phyloP scores from a whole-genome alignment of 2,888 invertebrate species.

The Epinotia bilunana region DNA sequence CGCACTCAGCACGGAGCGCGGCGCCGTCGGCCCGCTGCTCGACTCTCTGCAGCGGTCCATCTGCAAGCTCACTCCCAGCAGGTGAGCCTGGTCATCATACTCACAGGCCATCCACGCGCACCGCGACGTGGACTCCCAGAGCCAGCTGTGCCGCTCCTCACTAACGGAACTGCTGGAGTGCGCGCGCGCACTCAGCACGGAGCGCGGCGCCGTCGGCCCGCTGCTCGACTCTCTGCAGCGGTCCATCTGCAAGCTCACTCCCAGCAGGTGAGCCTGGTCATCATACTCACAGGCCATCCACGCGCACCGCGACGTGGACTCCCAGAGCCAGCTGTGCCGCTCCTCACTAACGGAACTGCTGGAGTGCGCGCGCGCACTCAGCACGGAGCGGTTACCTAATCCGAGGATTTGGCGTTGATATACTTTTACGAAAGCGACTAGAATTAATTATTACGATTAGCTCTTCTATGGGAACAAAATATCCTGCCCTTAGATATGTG shows the following conservation, averaged over 20 bases:
- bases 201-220: slow-evolving; percentile 95
- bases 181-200: slow-evolving; percentile 92
- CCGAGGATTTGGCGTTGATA: no score
- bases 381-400: no score
- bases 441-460: no score
- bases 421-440: no score
- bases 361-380: no score
- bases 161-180: slow-evolving; percentile 91
- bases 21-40: slow-evolving; percentile 94
- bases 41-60: slow-evolving; percentile 97
- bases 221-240: slow-evolving; percentile 96
- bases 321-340: no score
- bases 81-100: slow-evolving; percentile 61
- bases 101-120: slow-evolving; percentile 91
- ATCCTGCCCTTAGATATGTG: no score
- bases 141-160: slow-evolving; percentile 90
- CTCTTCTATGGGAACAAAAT: no score
- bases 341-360: no score
- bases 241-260: slow-evolving; percentile 92
- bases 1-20: slow-evolving; percentile 93
- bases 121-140: slow-evolving; percentile 92
- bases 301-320: slow-evolving; percentile 80
- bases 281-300: slow-evolving; percentile 86
- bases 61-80: slow-evolving; percentile 90
- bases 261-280: slow-evolving; percentile 81